Base-by-base conservation (phyloP, 1,140 invertebrate genomes). In the Drosophila melanogaster region DNA sequence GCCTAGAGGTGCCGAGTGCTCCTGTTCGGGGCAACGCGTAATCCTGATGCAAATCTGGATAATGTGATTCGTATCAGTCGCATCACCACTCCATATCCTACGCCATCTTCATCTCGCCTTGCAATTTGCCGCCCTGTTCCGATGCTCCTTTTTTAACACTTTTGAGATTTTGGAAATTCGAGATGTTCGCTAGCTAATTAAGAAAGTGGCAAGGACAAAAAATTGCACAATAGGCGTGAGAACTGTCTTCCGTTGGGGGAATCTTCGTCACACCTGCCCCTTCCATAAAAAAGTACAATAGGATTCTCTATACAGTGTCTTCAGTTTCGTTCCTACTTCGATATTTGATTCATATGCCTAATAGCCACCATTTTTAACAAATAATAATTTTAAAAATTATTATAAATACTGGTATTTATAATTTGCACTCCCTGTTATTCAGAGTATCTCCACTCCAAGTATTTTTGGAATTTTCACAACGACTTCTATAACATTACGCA, bases 1-100 rank as follows among this genome's bases (percentile, higher is more conserved):
- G 73, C 35, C 64, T 24, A 24, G 22, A 24, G 15, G 43, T 19
- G 60, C 54, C 41, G 62, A 69, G 47, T 56, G 54, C 43, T 75
- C 47, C 43, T 72, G 62, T 54, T 66, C 58, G 46, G 62, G 19
- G 61, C 72, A 72, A 71, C 56, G 66, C 67, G 65, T 84, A 89
- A 89, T 89, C 85, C 72, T 55, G 69, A 74, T 89, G 84, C 79
- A 84, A 80, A 89, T 90, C 84, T 89, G 11, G 40, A 81, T 86
- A 86, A 86, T 86, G 83, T 86, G 83, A 86, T 86, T 79, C 75
- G 17, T 79, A 85, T 85, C 81, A 47, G 40, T 57, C 22, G 35
- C 43, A n/a, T 35, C 4, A 30, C 30, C 30, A 30, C 38, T 33
- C n/a, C 10, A 37, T 22, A 33, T 49, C 41, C 33, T 24, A 56